A percentile compares a stretch with the other conserved stretches of the same genome.
Evolutionary conservation across 1,140 invertebrate genomes (phyloP).

Genomic region (Scaptomyza pallida): DNA sequence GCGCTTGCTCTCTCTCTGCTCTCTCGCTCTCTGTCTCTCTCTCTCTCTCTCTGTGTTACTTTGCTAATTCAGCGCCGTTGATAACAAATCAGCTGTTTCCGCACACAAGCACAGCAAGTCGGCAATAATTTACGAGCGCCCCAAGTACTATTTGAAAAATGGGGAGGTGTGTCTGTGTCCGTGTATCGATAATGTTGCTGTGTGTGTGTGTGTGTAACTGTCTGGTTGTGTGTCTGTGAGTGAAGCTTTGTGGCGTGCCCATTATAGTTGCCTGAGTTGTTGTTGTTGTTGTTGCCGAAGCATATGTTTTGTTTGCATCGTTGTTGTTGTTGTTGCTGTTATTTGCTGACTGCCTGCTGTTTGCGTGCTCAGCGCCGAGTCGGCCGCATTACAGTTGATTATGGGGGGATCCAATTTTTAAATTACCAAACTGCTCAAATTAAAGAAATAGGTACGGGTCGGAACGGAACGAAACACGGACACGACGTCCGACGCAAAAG

Average conservation of each 20-base stretch:
- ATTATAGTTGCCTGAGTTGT: slow-evolving; percentile 39
- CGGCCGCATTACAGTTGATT: slow-evolving; percentile 80
- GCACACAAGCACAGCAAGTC: slow-evolving; percentile 22
- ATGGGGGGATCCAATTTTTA: slow-evolving; percentile 67
- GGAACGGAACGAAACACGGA: slow-evolving; percentile 2
- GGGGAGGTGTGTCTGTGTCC: slow-evolving; percentile 63
- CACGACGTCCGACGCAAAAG: background rate
- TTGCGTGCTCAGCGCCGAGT: slow-evolving; percentile 71
- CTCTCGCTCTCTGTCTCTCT: slow-evolving; percentile 24
- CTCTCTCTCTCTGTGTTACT: slow-evolving; percentile 30
- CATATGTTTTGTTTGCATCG: slow-evolving; percentile 60
- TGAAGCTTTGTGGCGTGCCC: slow-evolving; percentile 48
- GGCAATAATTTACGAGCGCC: slow-evolving; percentile 37
- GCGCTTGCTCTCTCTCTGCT: slow-evolving; percentile 23
- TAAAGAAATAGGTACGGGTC: slow-evolving; percentile 59
- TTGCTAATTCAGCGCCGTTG: slow-evolving; percentile 65
- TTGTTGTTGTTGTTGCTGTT: slow-evolving; percentile 42
- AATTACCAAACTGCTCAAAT: slow-evolving; percentile 78
- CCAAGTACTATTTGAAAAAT: slow-evolving; percentile 44
- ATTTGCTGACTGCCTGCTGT: slow-evolving; percentile 44
- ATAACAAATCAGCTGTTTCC: slow-evolving; percentile 77
- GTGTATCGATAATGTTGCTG: slow-evolving; percentile 20
- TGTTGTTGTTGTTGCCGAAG: slow-evolving; percentile 37
- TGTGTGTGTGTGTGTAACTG: slow-evolving; percentile 43
- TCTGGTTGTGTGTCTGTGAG: slow-evolving; percentile 56